Evolutionary conservation across 2,113 vertebrate genomes (phyloP), one percentile per base, ranked within the genome.

Genomic region (Sinocyclocheilus anophthalmus): DNA sequence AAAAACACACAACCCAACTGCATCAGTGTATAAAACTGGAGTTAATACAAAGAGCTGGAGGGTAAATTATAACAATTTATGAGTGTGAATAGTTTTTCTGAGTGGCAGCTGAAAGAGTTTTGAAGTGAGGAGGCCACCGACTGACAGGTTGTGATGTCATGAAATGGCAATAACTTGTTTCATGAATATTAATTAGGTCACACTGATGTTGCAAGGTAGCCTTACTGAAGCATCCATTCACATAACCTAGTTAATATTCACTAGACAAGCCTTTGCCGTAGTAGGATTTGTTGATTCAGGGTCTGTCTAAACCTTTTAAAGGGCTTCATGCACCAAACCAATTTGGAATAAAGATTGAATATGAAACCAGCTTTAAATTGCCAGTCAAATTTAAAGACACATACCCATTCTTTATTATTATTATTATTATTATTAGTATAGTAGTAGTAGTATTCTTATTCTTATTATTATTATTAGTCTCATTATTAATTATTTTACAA

Each of bases 1-100:
- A 39, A n/a, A 72, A 76, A 81, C 77, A 88, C 45, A 26, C 57
- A 82, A 79, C 37, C 30, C 24, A 77, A 39, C 20, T 24, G 67
- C 26, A 65, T 57, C 57, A 84, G 76, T 53, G 18, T 72, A 24
- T 67, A 65, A 72, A 24, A 26, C 6, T 84, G 63, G 24, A 65
- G 18, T 45, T 24, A 16, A 50, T 57, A 30, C 12, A 55, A 13
- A 45, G 30, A 48, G 1, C 20, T 85, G 75, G 33, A 78, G 22
- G 22, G 8, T 14, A 24, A 61, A 61, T 3, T 79, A 39, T 39
- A 22, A 39, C 69, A 72, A 72, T 39, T 72, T 14, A 65, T 59
- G 22, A n/a, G 8, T 3, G 65, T 69, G 14, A 69, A 69, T 18
- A 69, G 65, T 33, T 69, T 73, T 73, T 73, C 20, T 13, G 73